Evolutionary conservation across 2,113 vertebrate genomes (phyloP).

Genomic region (Percopsis transmontana): DNA sequence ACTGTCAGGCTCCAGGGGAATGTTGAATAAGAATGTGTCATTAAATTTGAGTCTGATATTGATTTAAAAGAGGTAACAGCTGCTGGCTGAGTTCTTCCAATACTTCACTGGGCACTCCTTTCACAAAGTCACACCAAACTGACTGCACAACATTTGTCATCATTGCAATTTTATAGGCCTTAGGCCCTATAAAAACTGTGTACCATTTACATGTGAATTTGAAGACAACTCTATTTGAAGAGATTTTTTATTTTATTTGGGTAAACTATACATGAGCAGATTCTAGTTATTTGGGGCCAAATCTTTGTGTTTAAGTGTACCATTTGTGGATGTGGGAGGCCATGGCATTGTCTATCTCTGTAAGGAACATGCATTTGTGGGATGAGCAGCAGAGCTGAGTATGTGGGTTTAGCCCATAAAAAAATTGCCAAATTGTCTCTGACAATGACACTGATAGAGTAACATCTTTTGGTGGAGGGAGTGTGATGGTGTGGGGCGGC

Average conservation of each 20-base stretch:
- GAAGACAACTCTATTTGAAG: neutral
- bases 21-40: constrained; percentile 41
- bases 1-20: constrained; percentile 46
- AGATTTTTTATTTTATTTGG: neutral
- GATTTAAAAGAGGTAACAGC: constrained; percentile 55
- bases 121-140: constrained; percentile 48
- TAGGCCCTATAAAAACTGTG: constrained; percentile 21
- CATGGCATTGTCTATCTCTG: no score
- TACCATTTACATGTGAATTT: constrained; percentile 3
- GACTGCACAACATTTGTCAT: constrained; percentile 28
- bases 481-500: no score
- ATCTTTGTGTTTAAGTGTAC: no score
- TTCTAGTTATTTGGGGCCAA: neutral
- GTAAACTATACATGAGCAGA: neutral
- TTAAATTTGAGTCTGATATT: constrained; percentile 54
- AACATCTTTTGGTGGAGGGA: no score
- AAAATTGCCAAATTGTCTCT: no score
- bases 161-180: constrained; percentile 14
- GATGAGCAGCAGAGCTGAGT: no score
- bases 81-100: constrained; percentile 22
- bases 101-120: constrained; percentile 12
- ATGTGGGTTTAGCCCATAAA: no score
- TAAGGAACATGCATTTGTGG: no score
- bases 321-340: no score
- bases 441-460: no score